These are phyloP conservation scores for Lontra canadensis DNA, from an alignment of 2,113 vertebrate species.

Conservation along the genomic window DNA sequence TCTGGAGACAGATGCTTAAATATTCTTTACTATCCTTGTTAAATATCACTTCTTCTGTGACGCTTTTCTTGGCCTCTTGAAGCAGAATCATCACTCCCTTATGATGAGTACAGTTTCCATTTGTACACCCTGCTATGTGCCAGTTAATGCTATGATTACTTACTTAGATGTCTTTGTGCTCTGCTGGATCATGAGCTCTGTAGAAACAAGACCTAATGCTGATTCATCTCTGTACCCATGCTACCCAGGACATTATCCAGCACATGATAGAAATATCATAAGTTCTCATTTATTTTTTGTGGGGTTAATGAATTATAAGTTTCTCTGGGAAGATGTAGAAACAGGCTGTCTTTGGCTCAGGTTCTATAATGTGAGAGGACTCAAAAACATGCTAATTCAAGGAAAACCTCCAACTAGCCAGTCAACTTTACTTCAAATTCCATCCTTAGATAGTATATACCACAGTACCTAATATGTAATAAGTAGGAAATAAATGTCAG, in stretches of 20 bases:
- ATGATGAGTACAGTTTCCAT: not conserved
- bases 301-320: not conserved
- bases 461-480: not conserved
- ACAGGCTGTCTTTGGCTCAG: not conserved
- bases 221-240: not conserved
- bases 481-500: not conserved
- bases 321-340: not conserved
- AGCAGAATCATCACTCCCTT: not conserved
- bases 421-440: not conserved
- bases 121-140: not conserved
- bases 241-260: not conserved
- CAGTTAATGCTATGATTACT: not conserved
- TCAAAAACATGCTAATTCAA: not conserved
- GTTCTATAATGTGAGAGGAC: not conserved
- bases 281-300: not conserved
- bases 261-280: not conserved
- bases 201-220: not conserved
- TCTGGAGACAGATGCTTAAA: constrained; percentile 1
- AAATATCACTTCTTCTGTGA: not conserved
- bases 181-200: not conserved
- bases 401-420: not conserved
- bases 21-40: not conserved
- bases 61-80: not conserved
- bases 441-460: not conserved
- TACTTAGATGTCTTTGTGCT: not conserved